These are phyloP conservation scores for Crax fasciolata DNA, from an alignment of 2,797 vertebrate genomes.

Conservation along the genomic window DNA sequence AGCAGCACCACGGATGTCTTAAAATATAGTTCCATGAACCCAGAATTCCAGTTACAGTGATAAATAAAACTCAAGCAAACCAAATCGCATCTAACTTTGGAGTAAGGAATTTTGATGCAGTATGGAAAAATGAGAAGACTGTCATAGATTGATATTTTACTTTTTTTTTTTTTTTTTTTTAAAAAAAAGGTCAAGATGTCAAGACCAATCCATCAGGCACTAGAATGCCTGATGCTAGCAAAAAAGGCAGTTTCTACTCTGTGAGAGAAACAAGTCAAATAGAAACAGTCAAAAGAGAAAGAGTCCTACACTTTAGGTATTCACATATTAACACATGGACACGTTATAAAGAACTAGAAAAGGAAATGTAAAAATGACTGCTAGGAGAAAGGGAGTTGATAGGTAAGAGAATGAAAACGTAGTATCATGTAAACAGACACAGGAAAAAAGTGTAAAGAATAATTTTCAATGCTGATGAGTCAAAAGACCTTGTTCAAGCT, in stretches of 20 bases:
- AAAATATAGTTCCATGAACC: background rate
- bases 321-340: background rate
- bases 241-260: background rate
- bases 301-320: background rate
- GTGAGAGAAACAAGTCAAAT: background rate
- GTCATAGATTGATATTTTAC: background rate
- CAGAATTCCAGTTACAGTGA: background rate
- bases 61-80: background rate
- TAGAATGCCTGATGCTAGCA: background rate
- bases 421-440: background rate
- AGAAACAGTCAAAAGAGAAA: background rate
- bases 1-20: background rate
- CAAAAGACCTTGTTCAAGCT: background rate
- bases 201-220: background rate
- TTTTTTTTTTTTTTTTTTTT: background rate
- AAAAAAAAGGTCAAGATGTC: background rate
- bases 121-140: background rate
- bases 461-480: background rate
- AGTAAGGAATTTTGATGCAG: background rate
- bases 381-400: background rate
- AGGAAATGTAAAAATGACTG: background rate
- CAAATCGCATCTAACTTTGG: background rate
- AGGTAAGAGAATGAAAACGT: background rate
- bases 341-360: background rate
- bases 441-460: background rate